A percentile compares a stretch with the other conserved stretches of the same genome.
phyloP scores from a whole-genome alignment of 2,888 invertebrate species.

The Drosophila acutilabella region DNA sequence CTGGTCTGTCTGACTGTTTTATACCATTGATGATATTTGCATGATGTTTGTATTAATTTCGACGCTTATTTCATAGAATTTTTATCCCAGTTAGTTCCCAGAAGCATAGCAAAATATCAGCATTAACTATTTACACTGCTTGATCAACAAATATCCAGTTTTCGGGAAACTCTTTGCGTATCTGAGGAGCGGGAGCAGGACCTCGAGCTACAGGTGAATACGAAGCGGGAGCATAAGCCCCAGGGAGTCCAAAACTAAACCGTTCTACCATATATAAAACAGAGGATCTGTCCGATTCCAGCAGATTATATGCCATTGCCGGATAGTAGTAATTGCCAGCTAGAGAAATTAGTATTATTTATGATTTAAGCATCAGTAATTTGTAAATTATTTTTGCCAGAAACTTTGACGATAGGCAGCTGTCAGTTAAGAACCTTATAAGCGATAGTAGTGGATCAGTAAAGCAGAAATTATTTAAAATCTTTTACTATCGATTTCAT shows the following conservation, averaged over 20 bases:
- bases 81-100: conserved; percentile 19
- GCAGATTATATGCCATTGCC: too few relatives aligned
- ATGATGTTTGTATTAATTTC: not conserved
- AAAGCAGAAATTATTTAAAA: not conserved
- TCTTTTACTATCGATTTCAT: not conserved
- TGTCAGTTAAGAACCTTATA: not conserved
- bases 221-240: too few relatives aligned
- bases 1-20: not conserved
- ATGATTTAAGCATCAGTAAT: too few relatives aligned
- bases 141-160: conserved; percentile 87
- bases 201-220: too few relatives aligned
- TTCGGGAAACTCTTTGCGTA: conserved; percentile 88
- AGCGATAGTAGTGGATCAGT: not conserved
- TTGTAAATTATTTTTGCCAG: too few relatives aligned
- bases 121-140: conserved; percentile 35
- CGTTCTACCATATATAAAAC: too few relatives aligned
- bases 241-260: too few relatives aligned
- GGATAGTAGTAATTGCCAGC: too few relatives aligned
- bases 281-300: too few relatives aligned
- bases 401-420: not conserved
- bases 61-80: not conserved
- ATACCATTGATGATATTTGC: not conserved
- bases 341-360: too few relatives aligned
- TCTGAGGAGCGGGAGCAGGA: conserved; percentile 11
- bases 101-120: not conserved